Conservation (phyloP, 1,140 invertebrate species). For the Dolichoris vasculosae region DNA sequence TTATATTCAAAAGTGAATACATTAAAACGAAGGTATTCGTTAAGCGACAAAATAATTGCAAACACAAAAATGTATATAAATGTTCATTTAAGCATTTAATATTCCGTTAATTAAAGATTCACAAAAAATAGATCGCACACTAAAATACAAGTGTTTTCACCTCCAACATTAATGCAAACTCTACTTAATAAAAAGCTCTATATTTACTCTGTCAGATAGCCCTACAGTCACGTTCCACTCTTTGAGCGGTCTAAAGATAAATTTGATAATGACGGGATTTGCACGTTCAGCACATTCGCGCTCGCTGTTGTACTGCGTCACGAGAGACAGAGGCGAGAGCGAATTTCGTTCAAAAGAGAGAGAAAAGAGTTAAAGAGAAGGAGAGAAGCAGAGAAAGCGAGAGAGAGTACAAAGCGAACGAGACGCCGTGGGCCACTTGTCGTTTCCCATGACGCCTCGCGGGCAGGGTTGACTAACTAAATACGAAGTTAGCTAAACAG, state of each 20-base stretch:
- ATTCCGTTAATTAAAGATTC: neutral
- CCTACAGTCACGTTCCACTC: conserved; percentile 51
- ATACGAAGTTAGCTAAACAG: conserved; percentile 71
- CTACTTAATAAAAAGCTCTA: conserved; percentile 41
- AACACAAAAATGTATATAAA: neutral
- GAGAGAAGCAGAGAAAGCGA: neutral
- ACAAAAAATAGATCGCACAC: neutral
- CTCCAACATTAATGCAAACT: neutral
- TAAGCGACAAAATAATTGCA: neutral
- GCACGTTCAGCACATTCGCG: conserved; percentile 51
- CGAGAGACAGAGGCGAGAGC: neutral
- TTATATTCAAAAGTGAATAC: neutral
- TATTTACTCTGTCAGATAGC: conserved; percentile 46
- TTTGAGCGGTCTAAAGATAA: conserved; percentile 50
- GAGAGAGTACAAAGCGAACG: conserved; percentile 37
- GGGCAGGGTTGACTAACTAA: conserved; percentile 74
- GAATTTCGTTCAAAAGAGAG: neutral
- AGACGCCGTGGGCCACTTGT: conserved; percentile 67
- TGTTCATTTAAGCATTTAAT: neutral
- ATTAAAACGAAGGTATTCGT: neutral
- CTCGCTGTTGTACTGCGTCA: neutral
- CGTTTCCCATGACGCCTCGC: conserved; percentile 72
- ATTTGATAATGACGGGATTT: conserved; percentile 55
- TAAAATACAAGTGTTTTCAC: neutral
- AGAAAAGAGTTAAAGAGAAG: neutral